Conservation (phyloP, 1,140 invertebrate species). For the Amyelois transitella region DNA sequence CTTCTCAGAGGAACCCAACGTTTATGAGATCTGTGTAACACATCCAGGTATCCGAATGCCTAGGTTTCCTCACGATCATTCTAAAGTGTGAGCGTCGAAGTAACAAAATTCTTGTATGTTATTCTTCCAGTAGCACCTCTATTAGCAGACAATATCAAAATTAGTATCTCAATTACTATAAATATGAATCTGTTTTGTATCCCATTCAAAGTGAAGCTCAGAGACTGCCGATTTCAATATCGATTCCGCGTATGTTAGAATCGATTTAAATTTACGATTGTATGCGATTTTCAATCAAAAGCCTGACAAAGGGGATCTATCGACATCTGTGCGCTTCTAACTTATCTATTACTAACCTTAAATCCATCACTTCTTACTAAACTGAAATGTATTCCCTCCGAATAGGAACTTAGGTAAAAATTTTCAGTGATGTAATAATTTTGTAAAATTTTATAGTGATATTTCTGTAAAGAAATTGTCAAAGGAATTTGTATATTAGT, state of each 20-base stretch:
- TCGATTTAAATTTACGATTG: conserved; percentile 46
- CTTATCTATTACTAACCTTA: not conserved
- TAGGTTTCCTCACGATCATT: too few relatives aligned
- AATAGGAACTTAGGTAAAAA: not conserved
- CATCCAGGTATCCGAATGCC: too few relatives aligned
- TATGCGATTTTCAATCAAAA: conserved; percentile 44
- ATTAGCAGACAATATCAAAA: too few relatives aligned
- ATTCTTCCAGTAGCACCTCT: not conserved
- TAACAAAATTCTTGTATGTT: too few relatives aligned
- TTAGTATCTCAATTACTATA: not conserved
- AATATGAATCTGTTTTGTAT: conserved; percentile 6
- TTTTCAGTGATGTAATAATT: not conserved
- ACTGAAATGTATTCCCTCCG: not conserved
- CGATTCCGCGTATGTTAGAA: conserved; percentile 37
- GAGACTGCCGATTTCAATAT: conserved; percentile 29
- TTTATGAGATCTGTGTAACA: too few relatives aligned
- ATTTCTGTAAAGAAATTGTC: conserved; percentile 10
- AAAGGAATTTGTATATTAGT: not conserved
- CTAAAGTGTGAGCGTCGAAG: too few relatives aligned
- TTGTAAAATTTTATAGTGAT: conserved; percentile 13
- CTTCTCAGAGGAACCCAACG: too few relatives aligned
- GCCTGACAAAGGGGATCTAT: conserved; percentile 31
- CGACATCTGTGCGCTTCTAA: conserved; percentile 13
- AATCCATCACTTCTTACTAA: not conserved
- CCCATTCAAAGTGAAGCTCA: conserved; percentile 16